Conservation (phyloP, 1,140 invertebrate species). For the Manduca sexta region DNA sequence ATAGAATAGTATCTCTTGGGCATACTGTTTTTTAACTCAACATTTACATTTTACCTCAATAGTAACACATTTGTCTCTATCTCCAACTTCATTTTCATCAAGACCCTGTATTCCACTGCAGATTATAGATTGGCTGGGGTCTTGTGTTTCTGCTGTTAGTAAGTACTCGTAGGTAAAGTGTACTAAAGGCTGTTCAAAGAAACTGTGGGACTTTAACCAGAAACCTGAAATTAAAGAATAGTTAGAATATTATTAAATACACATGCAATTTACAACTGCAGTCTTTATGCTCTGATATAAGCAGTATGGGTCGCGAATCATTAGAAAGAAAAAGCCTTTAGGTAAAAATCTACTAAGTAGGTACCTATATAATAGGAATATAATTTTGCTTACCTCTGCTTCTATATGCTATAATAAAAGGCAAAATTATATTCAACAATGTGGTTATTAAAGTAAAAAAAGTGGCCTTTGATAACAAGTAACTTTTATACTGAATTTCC, state of each 20-base stretch:
- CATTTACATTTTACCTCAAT: too few relatives aligned
- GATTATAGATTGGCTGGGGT: conserved; percentile 67
- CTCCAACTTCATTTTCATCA: conserved; percentile 10
- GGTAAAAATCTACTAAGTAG: too few relatives aligned
- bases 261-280: too few relatives aligned
- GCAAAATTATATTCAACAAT: conserved; percentile 68
- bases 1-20: too few relatives aligned
- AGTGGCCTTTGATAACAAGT: conserved; percentile 75
- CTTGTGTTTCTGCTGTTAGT: conserved; percentile 74
- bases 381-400: conserved; percentile 69
- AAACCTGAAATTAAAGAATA: conserved; percentile 67
- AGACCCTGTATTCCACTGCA: conserved; percentile 71
- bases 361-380: too few relatives aligned
- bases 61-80: conserved; percentile 47
- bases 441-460: conserved; percentile 70
- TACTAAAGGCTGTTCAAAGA: conserved; percentile 76
- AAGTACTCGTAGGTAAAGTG: conserved; percentile 78
- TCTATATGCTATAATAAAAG: conserved; percentile 75
- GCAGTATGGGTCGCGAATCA: not conserved
- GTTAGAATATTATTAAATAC: not conserved
- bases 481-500: conserved; percentile 74
- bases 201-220: conserved; percentile 74
- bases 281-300: too few relatives aligned
- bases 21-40: too few relatives aligned
- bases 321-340: not conserved